These are phyloP conservation scores for Nemotelus nigrinus DNA, from an alignment of 2,888 invertebrate genomes.

Conservation along the genomic window DNA sequence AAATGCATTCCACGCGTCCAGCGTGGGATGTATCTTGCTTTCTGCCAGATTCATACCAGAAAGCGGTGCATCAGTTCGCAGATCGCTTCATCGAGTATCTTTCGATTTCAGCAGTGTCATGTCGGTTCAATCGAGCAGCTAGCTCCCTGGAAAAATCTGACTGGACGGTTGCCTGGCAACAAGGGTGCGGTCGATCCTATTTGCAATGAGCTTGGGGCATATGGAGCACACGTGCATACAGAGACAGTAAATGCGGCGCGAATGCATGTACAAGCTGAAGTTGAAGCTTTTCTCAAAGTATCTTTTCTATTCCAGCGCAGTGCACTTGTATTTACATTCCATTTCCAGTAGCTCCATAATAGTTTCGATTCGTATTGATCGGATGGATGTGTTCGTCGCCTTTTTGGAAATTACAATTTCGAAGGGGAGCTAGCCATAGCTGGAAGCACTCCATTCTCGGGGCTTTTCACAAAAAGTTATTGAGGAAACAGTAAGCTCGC, in stretches of 20 bases:
- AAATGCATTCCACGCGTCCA: conserved; percentile 15
- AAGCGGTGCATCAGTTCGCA: too few relatives aligned
- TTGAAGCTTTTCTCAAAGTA: too few relatives aligned
- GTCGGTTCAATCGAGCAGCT: neutral
- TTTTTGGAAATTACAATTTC: too few relatives aligned
- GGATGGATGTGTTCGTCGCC: too few relatives aligned
- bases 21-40: neutral
- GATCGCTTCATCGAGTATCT: neutral
- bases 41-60: neutral
- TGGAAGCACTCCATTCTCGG: too few relatives aligned
- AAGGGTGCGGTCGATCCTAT: conserved; percentile 51
- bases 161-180: conserved; percentile 50
- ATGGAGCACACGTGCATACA: conserved; percentile 39
- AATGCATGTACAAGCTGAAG: neutral
- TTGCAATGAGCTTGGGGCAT: conserved; percentile 36
- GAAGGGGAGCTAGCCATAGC: too few relatives aligned
- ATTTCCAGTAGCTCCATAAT: conserved; percentile 1
- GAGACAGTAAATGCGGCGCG: neutral
- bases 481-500: too few relatives aligned
- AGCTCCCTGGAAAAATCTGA: conserved; percentile 4
- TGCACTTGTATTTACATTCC: conserved; percentile 2
- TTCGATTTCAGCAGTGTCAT: neutral
- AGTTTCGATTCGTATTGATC: too few relatives aligned
- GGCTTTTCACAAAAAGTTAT: too few relatives aligned
- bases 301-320: conserved; percentile 5